phyloP scores from a whole-genome alignment of 1,140 invertebrate species.

The Pygmarrhopalites habei region DNA sequence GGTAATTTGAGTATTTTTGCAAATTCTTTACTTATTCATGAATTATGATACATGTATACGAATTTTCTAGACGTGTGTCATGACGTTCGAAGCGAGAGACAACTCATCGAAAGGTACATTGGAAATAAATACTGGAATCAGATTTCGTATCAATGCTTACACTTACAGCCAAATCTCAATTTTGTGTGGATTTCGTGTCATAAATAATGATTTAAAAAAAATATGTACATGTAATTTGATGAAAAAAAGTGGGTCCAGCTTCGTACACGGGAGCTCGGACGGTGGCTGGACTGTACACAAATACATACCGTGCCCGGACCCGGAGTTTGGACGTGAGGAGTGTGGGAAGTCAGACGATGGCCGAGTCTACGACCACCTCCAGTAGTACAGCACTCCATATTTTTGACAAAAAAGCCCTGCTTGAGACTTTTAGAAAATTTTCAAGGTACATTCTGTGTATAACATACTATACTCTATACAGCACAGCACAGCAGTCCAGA shows the following conservation, averaged over 20 bases:
- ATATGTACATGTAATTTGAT: no score
- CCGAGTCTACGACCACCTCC: constrained; percentile 9
- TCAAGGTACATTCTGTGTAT: constrained; percentile 36
- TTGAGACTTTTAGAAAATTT: constrained; percentile 39
- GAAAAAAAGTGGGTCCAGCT: constrained; percentile 30
- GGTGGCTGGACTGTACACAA: constrained; percentile 7
- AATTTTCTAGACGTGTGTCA: no score
- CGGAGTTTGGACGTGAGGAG: constrained; percentile 30
- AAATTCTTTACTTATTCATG: no score
- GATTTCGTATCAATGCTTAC: no score
- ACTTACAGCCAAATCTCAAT: no score
- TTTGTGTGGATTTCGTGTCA: no score
- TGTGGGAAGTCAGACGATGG: constrained; percentile 37
- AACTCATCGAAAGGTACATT: constrained; percentile 48
- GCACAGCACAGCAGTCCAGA: no score
- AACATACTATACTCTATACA: no score
- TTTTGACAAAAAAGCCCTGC: constrained; percentile 35
- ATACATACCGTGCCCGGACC: not conserved
- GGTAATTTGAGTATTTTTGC: no score
- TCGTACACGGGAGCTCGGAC: constrained; percentile 21
- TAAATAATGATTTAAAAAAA: no score
- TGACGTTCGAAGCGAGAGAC: constrained; percentile 85
- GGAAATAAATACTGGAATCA: no score
- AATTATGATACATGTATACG: no score
- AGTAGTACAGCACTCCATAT: constrained; percentile 22